Evolutionary conservation across 2,888 invertebrate species (phyloP), one percentile per base, ranked within the genome.

Genomic region (Trisateles emortualis): DNA sequence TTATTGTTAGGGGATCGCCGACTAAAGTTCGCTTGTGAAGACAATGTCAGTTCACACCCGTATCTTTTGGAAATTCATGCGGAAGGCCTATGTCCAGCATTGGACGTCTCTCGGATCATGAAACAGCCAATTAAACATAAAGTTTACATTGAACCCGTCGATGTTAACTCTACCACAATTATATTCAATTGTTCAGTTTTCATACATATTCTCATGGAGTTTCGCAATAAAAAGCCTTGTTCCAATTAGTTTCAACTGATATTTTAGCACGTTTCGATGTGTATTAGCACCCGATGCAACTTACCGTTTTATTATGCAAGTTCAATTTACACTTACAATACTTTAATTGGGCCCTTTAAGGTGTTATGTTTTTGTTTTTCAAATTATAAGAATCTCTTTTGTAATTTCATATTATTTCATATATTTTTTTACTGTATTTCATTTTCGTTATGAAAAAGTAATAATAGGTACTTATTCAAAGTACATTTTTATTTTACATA

Each of bases 181-280:
- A 72, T 76, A 83, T 84, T 83, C 79, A 78, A 83, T 85, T 83
- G 85, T 85, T 76, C 56, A 50, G 56, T 65, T 74, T 65, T 72
- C 69, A 53, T 56, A 59, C 14, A 47, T 58, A 58, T 68, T 90
- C 91, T 78, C 90, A 88, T 78, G 81, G 68, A 46, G 72, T 90
- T 79, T 83, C 76, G 90, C 81, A 90, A 90, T 75, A 60, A 63
- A 58, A 80, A 79, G 81, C 92, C 90, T 90, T 79, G 91, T 72
- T 86, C 88, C 82, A 84, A 85, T 89, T 90, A 83, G 75, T 78
- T 80, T 74, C 70, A 70, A 74, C 70, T 57, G 74, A 75, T 79
- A 70, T 83, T 84, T 88, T 90, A 88, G 83, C 87, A 86, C 83
- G 72, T 87, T 78, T 77, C 64, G 71, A 68, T 76, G 63, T 73